A percentile compares a stretch with the other conserved stretches of the same genome.
These are phyloP conservation scores for Frankliniella fusca DNA, from an alignment of 2,888 invertebrate genomes.

Conservation along the genomic window DNA sequence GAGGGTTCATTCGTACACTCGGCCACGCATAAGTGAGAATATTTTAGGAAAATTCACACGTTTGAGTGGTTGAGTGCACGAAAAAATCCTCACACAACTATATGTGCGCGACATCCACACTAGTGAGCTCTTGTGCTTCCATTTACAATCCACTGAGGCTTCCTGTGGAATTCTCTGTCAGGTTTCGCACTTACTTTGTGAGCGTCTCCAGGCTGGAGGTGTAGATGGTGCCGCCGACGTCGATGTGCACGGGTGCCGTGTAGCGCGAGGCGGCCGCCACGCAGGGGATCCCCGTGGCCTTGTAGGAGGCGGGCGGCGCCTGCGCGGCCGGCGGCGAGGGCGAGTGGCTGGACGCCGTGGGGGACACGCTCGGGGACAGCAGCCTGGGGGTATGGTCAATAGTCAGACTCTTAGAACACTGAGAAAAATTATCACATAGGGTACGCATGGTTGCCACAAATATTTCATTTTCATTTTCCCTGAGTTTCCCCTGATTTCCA, in stretches of 20 bases:
- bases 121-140: no score
- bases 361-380: constrained; percentile 49
- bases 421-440: no score
- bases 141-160: no score
- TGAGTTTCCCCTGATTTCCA: no score
- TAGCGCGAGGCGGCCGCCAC: constrained; percentile 88
- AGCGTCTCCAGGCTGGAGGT: constrained; percentile 93
- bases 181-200: constrained; percentile 67
- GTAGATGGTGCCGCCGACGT: constrained; percentile 95
- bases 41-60: no score
- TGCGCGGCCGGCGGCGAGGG: constrained; percentile 43
- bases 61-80: no score
- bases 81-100: no score
- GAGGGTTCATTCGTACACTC: no score
- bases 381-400: neutral
- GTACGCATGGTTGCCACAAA: no score
- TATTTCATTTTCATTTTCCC: neutral
- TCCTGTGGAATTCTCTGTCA: no score
- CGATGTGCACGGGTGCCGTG: constrained; percentile 95
- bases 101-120: no score
- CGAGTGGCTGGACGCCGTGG: constrained; percentile 45
- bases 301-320: constrained; percentile 51
- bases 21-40: no score
- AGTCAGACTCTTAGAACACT: neutral
- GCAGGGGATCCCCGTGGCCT: constrained; percentile 86